A percentile compares a stretch with the other conserved stretches of the same genome.
Evolutionary conservation across 2,113 vertebrate genomes (phyloP).

Genomic region (Menura novaehollandiae): DNA sequence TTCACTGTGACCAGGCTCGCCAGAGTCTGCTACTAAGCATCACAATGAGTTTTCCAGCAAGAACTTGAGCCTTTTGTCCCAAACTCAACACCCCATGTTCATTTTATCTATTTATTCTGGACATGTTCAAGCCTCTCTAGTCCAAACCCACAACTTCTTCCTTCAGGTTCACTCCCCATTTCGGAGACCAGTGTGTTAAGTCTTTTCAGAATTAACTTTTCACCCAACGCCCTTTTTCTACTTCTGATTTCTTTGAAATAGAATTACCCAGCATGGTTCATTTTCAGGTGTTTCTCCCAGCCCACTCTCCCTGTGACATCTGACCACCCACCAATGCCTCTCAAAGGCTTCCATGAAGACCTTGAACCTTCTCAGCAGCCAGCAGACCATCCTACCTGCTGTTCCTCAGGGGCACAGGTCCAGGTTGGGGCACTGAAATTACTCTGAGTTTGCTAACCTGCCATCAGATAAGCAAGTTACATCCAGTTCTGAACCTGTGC

Average conservation of each 20-base stretch:
- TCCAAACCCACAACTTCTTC: not conserved
- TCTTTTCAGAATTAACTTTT: not conserved
- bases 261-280: not conserved
- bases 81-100: not conserved
- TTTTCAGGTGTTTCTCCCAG: not conserved
- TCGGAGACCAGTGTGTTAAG: not conserved
- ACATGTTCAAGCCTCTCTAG: not conserved
- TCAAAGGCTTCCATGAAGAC: not conserved
- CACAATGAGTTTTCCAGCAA: not conserved
- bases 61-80: not conserved
- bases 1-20: not conserved
- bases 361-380: not conserved
- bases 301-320: not conserved
- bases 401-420: not conserved
- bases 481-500: not conserved
- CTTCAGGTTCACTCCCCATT: not conserved
- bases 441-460: not conserved
- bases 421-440: not conserved
- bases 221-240: not conserved
- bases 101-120: not conserved
- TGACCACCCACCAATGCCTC: not conserved
- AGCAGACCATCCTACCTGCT: not conserved
- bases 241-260: not conserved
- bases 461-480: not conserved
- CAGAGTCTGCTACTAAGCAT: not conserved